A percentile compares a stretch with the other conserved stretches of the same genome.
phyloP scores from a whole-genome alignment of 2,888 invertebrate genomes.

The Catocala sponsa region DNA sequence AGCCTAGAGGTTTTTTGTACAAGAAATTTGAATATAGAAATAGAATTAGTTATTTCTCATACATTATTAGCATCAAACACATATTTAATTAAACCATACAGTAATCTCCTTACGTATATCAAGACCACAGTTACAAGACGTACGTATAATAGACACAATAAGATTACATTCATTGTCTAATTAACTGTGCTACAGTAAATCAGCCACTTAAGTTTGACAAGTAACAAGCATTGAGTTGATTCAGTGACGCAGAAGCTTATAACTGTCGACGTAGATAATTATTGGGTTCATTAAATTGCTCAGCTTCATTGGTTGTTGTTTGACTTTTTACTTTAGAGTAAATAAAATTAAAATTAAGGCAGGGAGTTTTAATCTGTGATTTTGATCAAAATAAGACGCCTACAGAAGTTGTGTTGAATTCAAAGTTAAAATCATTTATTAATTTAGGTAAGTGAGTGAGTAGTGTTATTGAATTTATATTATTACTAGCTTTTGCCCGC shows the following conservation, averaged over 20 bases:
- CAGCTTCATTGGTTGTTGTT: background rate
- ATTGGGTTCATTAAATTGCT: background rate
- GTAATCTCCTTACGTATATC: background rate
- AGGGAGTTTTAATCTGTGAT: background rate
- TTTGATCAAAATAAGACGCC: too few species aligned
- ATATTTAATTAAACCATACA: slow-evolving; percentile 12
- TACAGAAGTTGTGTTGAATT: too few species aligned
- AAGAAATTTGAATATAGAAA: too few species aligned
- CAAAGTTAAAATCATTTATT: too few species aligned
- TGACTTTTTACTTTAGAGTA: background rate
- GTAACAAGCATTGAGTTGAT: slow-evolving; percentile 41
- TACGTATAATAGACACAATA: background rate
- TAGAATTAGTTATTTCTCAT: too few species aligned
- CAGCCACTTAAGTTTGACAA: slow-evolving; percentile 42
- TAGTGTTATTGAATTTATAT: too few species aligned
- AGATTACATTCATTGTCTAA: slow-evolving; percentile 23
- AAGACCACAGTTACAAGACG: background rate
- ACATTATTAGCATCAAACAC: background rate
- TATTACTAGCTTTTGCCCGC: too few species aligned
- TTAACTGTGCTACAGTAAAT: slow-evolving; percentile 38
- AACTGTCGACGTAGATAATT: background rate
- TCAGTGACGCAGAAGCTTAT: slow-evolving; percentile 18
- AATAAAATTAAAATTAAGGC: too few species aligned
- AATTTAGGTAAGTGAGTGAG: too few species aligned
- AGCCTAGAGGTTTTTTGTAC: too few species aligned